phyloP scores from a whole-genome alignment of 2,888 invertebrate genomes.

The Dysmachus trigonus region DNA sequence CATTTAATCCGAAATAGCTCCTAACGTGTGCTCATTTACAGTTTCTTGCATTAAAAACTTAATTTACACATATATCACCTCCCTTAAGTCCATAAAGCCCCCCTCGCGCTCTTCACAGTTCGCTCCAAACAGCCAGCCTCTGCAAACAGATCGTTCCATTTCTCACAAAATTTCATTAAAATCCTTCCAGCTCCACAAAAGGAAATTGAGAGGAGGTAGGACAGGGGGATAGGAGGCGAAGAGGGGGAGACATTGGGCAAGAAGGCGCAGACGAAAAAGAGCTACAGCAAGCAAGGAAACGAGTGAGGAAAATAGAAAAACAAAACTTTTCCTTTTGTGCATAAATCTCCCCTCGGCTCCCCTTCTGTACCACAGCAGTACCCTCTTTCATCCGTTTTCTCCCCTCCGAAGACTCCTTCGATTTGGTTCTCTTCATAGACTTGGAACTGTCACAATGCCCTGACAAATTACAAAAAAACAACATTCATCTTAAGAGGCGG shows the following conservation, averaged over 20 bases:
- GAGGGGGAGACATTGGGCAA: not conserved
- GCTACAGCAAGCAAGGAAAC: not conserved
- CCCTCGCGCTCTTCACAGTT: not conserved
- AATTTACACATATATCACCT: constrained; percentile 12
- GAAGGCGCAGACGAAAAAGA: not conserved
- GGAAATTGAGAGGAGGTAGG: not conserved
- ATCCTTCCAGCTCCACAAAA: not conserved
- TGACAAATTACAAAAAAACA: constrained; percentile 21
- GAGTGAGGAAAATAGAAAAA: not conserved
- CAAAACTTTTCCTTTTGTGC: not conserved
- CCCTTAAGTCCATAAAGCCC: not conserved
- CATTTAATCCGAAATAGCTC: not conserved
- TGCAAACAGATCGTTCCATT: not conserved
- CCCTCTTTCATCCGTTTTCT: not conserved
- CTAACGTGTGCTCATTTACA: constrained; percentile 1
- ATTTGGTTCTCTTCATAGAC: not conserved
- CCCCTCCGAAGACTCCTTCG: not conserved
- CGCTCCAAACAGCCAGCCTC: not conserved
- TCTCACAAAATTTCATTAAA: not conserved
- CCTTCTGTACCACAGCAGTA: not conserved
- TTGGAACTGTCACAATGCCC: constrained; percentile 12
- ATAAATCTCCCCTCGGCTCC: not conserved
- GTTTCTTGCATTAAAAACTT: constrained; percentile 11
- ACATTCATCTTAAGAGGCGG: not conserved
- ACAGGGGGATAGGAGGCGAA: not conserved